These are phyloP conservation scores for Synanthedon vespiformis DNA, from an alignment of 2,888 invertebrate species.

Conservation along the genomic window DNA sequence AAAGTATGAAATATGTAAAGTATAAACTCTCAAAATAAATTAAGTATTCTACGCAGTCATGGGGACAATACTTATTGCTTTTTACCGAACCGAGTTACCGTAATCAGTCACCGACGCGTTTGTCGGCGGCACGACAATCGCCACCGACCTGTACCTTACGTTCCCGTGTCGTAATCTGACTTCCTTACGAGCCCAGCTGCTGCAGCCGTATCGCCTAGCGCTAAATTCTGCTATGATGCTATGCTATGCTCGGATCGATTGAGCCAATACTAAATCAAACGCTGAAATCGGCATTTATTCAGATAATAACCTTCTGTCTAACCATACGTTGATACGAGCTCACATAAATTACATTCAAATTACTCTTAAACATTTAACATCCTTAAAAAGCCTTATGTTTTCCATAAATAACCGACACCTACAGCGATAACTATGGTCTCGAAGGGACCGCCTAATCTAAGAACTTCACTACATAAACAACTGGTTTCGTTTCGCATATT, in stretches of 20 bases:
- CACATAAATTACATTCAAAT: constrained; percentile 53
- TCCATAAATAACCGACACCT: constrained; percentile 66
- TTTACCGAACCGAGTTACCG: constrained; percentile 38
- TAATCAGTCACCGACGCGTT: constrained; percentile 64
- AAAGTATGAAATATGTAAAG: constrained; percentile 64
- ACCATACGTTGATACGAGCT: constrained; percentile 51
- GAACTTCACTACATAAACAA: constrained; percentile 29
- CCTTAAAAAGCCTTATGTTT: constrained; percentile 43
- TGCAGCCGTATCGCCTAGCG: constrained; percentile 32
- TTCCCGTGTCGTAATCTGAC: constrained; percentile 41
- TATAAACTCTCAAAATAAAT: constrained; percentile 66
- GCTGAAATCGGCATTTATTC: constrained; percentile 47
- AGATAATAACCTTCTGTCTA: constrained; percentile 59
- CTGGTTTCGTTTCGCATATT: constrained; percentile 30
- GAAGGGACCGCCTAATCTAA: constrained; percentile 48
- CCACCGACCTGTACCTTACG: constrained; percentile 28
- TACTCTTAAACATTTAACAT: constrained; percentile 55
- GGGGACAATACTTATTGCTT: constrained; percentile 56
- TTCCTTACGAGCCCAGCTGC: constrained; percentile 27
- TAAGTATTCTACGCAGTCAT: constrained; percentile 67
- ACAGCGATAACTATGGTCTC: constrained; percentile 49
- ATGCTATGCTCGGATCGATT: constrained; percentile 45
- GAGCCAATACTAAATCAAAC: constrained; percentile 50
- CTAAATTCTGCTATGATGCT: constrained; percentile 17
- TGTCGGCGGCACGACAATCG: constrained; percentile 20